phyloP scores from a whole-genome alignment of 2,888 invertebrate genomes.

The Oscheius sp. region DNA sequence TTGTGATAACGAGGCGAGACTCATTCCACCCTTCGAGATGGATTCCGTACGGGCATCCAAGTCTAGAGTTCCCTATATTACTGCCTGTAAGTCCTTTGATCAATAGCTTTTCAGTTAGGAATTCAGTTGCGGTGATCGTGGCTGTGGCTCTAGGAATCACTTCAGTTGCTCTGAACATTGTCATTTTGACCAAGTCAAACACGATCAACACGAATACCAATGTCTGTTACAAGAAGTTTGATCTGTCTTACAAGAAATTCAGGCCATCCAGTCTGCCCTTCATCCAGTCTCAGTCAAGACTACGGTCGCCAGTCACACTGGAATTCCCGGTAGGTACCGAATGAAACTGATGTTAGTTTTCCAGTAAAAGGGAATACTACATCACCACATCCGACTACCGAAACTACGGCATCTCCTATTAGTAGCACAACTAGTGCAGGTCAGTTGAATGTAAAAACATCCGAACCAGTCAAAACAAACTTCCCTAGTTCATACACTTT shows the following conservation, averaged over 20 bases:
- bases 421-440: background rate
- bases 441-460: background rate
- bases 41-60: background rate
- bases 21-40: background rate
- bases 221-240: background rate
- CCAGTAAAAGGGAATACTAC: no score
- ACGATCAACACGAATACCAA: conserved; percentile 38
- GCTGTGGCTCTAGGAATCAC: conserved; percentile 54
- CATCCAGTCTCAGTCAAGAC: background rate
- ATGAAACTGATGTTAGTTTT: no score
- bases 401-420: background rate
- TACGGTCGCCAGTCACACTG: background rate
- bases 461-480: no score
- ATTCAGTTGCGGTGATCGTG: conserved; percentile 44
- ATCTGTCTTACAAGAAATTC: background rate
- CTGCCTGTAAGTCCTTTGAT: conserved; percentile 18
- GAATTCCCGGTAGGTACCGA: background rate
- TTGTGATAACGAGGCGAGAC: background rate
- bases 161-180: conserved; percentile 57
- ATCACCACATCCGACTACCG: no score
- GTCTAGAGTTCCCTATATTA: background rate
- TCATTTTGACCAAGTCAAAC: conserved; percentile 56
- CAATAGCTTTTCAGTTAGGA: background rate
- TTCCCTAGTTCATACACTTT: no score
- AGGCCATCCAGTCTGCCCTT: conserved; percentile 16